Conservation (phyloP, 2,888 invertebrate genomes). For the Scaeva pyrastri region DNA sequence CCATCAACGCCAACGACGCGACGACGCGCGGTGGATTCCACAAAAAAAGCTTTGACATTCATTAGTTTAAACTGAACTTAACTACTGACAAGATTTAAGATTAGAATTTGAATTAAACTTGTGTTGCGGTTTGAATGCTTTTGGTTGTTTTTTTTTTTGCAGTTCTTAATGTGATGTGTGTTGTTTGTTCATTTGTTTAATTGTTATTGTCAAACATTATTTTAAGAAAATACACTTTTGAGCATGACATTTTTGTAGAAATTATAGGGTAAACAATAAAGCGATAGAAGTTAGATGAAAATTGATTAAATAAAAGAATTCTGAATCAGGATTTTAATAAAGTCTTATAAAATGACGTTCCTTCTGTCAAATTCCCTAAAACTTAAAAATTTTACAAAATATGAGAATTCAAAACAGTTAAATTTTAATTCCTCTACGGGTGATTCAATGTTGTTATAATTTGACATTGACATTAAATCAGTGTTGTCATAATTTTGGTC, state of each 20-base stretch:
- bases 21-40: neutral
- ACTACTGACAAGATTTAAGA: slow-evolving; percentile 4
- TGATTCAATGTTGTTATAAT: no score
- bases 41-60: slow-evolving; percentile 27
- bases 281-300: no score
- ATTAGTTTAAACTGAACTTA: slow-evolving; percentile 11
- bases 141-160: neutral
- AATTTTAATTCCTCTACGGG: no score
- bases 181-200: neutral
- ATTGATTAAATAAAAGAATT: no score
- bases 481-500: no score
- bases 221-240: neutral
- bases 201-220: neutral
- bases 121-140: neutral
- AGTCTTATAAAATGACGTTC: no score
- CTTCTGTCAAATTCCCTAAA: no score
- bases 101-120: slow-evolving; percentile 6
- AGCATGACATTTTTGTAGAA: neutral
- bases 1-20: neutral
- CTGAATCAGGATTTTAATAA: no score
- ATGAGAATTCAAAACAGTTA: no score
- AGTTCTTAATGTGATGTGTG: neutral
- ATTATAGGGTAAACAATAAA: neutral
- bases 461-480: no score
- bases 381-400: no score